phyloP scores from a whole-genome alignment of 2,113 vertebrate genomes.

The Cyanoliseus patagonus region DNA sequence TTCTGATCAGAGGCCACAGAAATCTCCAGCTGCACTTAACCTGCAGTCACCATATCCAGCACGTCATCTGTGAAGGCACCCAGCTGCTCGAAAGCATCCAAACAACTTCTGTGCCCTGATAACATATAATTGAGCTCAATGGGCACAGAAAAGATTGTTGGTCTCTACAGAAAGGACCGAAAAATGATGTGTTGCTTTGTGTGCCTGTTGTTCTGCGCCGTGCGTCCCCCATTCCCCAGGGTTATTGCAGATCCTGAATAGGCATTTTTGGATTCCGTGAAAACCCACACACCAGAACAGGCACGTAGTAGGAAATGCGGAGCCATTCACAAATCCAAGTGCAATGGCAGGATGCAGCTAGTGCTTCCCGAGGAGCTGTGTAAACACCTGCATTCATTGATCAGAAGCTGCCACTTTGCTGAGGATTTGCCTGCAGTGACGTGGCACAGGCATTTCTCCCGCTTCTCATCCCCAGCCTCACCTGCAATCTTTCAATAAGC shows the following conservation, averaged over 20 bases:
- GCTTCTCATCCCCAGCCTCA: conserved; percentile 52
- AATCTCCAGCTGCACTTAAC: conserved; percentile 51
- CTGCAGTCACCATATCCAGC: not conserved
- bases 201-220: not conserved
- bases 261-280: not conserved
- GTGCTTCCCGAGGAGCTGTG: not conserved
- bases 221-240: not conserved
- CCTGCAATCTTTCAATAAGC: conserved; percentile 60
- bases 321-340: not conserved
- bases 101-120: conserved; percentile 25
- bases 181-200: not conserved
- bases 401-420: conserved; percentile 11
- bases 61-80: conserved; percentile 19
- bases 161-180: not conserved
- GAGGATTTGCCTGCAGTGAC: not conserved
- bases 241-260: not conserved
- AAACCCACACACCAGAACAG: not conserved
- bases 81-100: conserved; percentile 50
- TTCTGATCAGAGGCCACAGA: conserved; percentile 40
- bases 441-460: not conserved
- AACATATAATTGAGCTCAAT: conserved; percentile 19
- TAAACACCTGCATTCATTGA: conserved; percentile 5
- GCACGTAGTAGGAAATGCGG: not conserved
- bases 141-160: conserved; percentile 13
- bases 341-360: not conserved